Conservation (phyloP, 2,888 invertebrate species). For the Sesia bembeciformis region DNA sequence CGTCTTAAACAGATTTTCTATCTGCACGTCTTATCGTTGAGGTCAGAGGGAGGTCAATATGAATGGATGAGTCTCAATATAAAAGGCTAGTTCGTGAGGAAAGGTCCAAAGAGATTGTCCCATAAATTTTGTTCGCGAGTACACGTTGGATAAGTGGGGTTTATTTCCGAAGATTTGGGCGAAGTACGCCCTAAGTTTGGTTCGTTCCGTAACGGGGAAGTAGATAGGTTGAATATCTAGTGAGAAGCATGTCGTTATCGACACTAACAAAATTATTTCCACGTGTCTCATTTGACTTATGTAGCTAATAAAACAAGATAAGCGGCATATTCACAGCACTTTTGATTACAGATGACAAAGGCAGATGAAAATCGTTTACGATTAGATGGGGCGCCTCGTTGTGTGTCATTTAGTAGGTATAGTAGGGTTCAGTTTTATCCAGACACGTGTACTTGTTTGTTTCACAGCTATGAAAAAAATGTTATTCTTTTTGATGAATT, state of each 20-base stretch:
- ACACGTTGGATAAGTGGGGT: conserved; percentile 55
- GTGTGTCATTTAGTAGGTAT: no score
- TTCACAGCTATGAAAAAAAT: no score
- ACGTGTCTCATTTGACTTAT: neutral
- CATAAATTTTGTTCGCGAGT: conserved; percentile 56
- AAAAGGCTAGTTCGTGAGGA: conserved; percentile 34
- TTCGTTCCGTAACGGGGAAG: conserved; percentile 23
- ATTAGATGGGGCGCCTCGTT: no score
- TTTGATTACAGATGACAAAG: no score
- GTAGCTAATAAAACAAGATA: neutral
- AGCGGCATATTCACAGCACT: no score
- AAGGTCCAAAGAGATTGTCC: conserved; percentile 46
- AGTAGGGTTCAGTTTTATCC: no score
- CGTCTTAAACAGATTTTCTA: neutral
- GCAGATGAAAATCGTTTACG: no score
- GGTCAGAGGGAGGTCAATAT: conserved; percentile 28
- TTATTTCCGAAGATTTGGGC: conserved; percentile 58
- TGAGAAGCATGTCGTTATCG: conserved; percentile 1
- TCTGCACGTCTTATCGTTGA: neutral
- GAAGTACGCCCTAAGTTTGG: conserved; percentile 32
- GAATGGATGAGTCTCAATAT: conserved; percentile 47
- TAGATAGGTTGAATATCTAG: conserved; percentile 9
- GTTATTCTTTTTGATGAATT: no score
- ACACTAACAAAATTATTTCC: neutral
- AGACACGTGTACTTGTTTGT: no score